These are phyloP conservation scores for Protobothrops flavoviridis DNA, from an alignment of 2,113 vertebrate species.

Conservation along the genomic window DNA sequence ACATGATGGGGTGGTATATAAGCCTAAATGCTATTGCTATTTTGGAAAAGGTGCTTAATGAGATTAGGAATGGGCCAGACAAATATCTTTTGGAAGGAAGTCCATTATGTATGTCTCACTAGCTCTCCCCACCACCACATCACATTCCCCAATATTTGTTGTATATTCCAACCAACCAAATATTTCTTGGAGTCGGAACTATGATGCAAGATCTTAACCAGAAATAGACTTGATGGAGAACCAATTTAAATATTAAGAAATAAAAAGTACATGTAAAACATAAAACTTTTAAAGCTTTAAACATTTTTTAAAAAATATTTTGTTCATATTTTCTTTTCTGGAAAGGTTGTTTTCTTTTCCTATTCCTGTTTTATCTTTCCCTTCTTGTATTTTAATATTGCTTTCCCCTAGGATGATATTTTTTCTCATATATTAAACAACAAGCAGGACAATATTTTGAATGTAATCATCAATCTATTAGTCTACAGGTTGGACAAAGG, in stretches of 20 bases:
- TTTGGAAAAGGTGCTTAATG: neutral
- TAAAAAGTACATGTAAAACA: neutral
- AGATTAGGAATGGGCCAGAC: neutral
- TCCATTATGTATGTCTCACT: neutral
- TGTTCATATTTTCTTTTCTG: neutral
- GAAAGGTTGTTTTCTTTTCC: neutral
- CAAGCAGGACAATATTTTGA: neutral
- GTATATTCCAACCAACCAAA: neutral
- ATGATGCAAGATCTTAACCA: neutral
- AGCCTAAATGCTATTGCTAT: neutral
- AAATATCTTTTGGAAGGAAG: neutral
- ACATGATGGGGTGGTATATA: neutral
- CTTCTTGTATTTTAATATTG: neutral
- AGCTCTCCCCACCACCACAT: neutral
- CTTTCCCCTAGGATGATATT: neutral
- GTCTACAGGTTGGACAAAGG: neutral
- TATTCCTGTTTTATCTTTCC: neutral
- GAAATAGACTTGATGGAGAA: neutral
- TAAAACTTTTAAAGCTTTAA: neutral
- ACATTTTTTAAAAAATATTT: neutral
- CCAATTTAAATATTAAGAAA: neutral
- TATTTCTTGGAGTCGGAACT: neutral
- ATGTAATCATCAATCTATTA: neutral
- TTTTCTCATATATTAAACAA: neutral
- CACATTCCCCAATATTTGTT: neutral